These are phyloP conservation scores for Phrynocephalus versicolor DNA, from an alignment of 2,113 vertebrate genomes.

Conservation along the genomic window DNA sequence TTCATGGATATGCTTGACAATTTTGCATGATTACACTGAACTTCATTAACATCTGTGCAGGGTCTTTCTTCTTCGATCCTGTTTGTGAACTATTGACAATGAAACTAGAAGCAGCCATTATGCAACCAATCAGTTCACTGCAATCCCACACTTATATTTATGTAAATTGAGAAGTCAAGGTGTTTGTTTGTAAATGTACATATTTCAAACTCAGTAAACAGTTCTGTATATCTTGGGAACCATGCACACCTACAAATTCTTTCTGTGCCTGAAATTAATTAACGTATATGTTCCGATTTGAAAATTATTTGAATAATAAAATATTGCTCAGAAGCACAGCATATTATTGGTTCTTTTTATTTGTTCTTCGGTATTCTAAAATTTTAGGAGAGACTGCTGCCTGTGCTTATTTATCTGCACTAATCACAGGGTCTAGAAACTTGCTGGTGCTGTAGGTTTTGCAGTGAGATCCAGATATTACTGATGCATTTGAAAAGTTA, in stretches of 20 bases:
- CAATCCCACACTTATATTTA: background rate
- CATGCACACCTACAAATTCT: background rate
- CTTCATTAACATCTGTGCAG: no score
- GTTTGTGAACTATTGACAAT: no score
- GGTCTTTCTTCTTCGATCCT: no score
- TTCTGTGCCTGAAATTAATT: slow-evolving; percentile 8
- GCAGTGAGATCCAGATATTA: background rate
- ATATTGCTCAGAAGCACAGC: background rate
- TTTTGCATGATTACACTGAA: no score
- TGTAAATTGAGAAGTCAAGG: background rate
- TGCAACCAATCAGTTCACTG: background rate
- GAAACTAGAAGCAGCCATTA: no score
- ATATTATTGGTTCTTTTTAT: background rate
- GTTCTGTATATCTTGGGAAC: background rate
- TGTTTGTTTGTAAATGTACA: background rate
- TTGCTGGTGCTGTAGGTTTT: background rate
- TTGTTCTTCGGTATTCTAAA: background rate
- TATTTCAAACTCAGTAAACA: background rate
- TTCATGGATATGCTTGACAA: no score
- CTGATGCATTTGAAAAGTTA: background rate
- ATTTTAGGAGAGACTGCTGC: background rate
- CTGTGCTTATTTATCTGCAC: background rate
- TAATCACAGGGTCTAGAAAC: background rate
- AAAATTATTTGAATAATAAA: background rate
- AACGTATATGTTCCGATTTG: slow-evolving; percentile 16